Conservation (phyloP, 1,140 invertebrate genomes). For the Fopius arisanus region DNA sequence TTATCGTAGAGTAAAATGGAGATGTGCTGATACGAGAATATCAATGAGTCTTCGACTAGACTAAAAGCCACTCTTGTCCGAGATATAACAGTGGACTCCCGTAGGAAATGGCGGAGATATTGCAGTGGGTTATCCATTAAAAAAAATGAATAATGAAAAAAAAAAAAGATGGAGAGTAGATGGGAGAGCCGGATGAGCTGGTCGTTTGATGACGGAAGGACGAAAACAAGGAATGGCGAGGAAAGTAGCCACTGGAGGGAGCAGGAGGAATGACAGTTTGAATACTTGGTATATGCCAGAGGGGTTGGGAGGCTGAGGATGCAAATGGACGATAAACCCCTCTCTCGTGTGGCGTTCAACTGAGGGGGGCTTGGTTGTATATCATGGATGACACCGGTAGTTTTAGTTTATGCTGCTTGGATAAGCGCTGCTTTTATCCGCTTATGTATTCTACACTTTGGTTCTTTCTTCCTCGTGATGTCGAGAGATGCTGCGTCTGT, state of each 20-base stretch:
- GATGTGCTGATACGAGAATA: not conserved
- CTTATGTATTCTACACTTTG: conserved; percentile 4
- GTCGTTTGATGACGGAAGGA: not conserved
- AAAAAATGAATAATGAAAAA: not conserved
- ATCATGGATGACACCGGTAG: conserved; percentile 48
- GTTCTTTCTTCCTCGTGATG: not conserved
- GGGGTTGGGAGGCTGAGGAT: conserved; percentile 34
- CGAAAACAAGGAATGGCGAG: not conserved
- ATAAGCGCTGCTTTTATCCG: conserved; percentile 39
- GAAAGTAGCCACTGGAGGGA: not conserved
- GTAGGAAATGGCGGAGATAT: not conserved
- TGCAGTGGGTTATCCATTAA: not conserved
- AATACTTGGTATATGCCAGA: conserved; percentile 12
- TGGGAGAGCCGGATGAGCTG: not conserved
- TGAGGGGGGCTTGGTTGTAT: conserved; percentile 34
- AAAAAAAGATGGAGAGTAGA: not conserved
- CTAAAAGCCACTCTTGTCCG: not conserved
- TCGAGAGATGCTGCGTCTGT: not conserved
- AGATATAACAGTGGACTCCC: not conserved
- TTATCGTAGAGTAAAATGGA: not conserved
- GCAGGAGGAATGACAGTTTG: not conserved
- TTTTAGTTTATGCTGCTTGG: conserved; percentile 52
- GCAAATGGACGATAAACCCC: conserved; percentile 52
- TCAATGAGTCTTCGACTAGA: not conserved
- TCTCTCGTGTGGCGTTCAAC: conserved; percentile 41